Conservation (phyloP, 2,888 invertebrate genomes). For the Piscicola geometra region DNA sequence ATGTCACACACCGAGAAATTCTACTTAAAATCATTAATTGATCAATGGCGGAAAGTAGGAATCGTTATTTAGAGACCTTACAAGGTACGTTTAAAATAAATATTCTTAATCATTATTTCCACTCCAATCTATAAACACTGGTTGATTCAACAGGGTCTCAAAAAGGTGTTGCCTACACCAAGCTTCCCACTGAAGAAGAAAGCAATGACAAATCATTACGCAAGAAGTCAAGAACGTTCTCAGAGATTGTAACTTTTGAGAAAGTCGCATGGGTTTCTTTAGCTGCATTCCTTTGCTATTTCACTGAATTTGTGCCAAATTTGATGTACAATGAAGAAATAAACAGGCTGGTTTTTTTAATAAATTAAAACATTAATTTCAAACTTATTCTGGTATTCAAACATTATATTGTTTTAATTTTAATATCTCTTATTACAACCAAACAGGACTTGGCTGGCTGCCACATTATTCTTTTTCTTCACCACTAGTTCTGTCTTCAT, state of each 20-base stretch:
- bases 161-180: neutral
- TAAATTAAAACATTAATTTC: too few relatives aligned
- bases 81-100: too few relatives aligned
- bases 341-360: slow-evolving; percentile 46
- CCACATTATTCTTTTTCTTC: slow-evolving; percentile 47
- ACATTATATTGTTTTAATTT: too few relatives aligned
- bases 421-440: too few relatives aligned
- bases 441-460: slow-evolving; percentile 52
- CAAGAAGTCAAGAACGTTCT: neutral
- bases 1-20: too few relatives aligned
- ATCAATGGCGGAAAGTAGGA: too few relatives aligned
- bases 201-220: neutral
- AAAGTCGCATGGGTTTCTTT: slow-evolving; percentile 53
- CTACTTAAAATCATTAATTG: too few relatives aligned
- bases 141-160: neutral
- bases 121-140: too few relatives aligned
- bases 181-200: neutral
- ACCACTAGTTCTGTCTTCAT: slow-evolving; percentile 49
- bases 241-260: slow-evolving; percentile 43
- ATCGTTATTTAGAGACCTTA: too few relatives aligned
- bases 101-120: too few relatives aligned
- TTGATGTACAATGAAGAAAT: slow-evolving; percentile 49
- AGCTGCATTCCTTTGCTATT: slow-evolving; percentile 51
- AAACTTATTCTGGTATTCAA: too few relatives aligned
- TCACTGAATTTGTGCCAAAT: slow-evolving; percentile 50